phyloP scores from a whole-genome alignment of 2,797 vertebrate genomes.

The Agapornis canus region DNA sequence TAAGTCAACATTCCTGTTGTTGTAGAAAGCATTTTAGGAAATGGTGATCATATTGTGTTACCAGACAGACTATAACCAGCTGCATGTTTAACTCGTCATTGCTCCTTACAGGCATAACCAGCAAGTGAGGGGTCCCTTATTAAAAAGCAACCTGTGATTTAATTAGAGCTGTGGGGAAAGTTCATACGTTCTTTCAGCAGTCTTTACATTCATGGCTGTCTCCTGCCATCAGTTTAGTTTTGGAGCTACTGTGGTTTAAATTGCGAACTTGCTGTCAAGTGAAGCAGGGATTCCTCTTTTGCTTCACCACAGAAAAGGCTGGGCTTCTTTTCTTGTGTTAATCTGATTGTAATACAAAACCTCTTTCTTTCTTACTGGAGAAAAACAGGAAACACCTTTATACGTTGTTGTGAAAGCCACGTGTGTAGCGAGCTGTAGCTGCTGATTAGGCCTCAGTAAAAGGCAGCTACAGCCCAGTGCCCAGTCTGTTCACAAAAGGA shows the following conservation, averaged over 20 bases:
- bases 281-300: constrained; percentile 47
- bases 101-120: neutral
- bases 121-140: neutral
- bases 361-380: constrained; percentile 38
- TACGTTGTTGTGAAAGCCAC: constrained; percentile 35
- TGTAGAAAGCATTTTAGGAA: constrained; percentile 2
- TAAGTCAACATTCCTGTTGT: neutral
- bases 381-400: constrained; percentile 76
- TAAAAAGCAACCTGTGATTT: neutral
- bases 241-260: neutral
- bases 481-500: neutral
- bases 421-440: constrained; percentile 23
- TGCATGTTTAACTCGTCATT: neutral
- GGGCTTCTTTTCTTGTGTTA: constrained; percentile 43
- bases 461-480: neutral
- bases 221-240: neutral
- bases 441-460: constrained; percentile 37
- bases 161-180: neutral
- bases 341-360: constrained; percentile 59
- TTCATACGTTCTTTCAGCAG: neutral
- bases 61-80: neutral
- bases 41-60: neutral
- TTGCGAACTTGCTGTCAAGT: neutral
- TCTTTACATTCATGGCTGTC: neutral
- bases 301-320: constrained; percentile 45